These are phyloP conservation scores for Andrena minutula DNA, from an alignment of 2,888 invertebrate genomes.

Conservation along the genomic window DNA sequence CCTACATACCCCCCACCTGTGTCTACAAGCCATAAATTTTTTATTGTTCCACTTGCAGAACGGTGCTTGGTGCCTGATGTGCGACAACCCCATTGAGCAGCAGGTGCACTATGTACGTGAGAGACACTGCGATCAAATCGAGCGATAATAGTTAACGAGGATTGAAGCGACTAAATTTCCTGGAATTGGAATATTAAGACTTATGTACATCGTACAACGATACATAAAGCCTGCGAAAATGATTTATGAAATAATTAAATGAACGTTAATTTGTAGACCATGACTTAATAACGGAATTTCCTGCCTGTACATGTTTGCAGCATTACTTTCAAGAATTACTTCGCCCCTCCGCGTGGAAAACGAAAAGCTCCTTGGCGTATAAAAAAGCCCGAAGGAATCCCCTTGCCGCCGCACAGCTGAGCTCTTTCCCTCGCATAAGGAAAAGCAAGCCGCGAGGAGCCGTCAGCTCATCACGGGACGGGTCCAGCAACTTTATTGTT, in stretches of 20 bases:
- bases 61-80: constrained; percentile 48
- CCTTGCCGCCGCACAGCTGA: neutral
- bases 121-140: constrained; percentile 15
- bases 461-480: constrained; percentile 28
- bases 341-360: neutral
- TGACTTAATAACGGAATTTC: too few species aligned
- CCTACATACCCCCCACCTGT: constrained; percentile 2
- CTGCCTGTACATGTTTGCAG: too few species aligned
- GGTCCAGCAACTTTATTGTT: constrained; percentile 61
- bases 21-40: constrained; percentile 17
- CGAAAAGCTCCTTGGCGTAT: neutral
- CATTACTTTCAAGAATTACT: neutral
- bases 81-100: constrained; percentile 9
- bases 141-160: neutral
- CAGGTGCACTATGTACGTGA: constrained; percentile 33
- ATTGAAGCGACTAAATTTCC: constrained; percentile 7
- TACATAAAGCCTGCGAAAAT: too few species aligned
- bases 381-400: neutral
- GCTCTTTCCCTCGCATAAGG: constrained; percentile 11
- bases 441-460: constrained; percentile 9
- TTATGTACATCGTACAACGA: neutral
- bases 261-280: too few species aligned
- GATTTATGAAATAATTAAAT: too few species aligned
- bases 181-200: neutral
- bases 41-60: constrained; percentile 24